Conservation (phyloP, 2,888 invertebrate genomes). For the Tetranychus truncatus region DNA sequence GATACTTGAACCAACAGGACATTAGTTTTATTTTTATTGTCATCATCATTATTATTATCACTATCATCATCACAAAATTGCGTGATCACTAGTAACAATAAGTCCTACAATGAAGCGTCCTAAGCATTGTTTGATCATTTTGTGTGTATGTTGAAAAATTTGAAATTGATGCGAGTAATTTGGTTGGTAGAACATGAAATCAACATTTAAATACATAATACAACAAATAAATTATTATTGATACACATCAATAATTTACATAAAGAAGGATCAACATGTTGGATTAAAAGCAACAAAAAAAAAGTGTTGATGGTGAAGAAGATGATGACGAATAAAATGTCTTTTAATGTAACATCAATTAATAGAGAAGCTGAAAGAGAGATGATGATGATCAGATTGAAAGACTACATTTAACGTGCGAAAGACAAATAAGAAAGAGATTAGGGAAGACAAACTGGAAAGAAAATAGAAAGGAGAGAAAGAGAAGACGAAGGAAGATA, state of each 20-base stretch:
- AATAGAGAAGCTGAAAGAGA: not conserved
- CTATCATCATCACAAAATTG: not conserved
- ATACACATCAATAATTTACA: not conserved
- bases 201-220: not conserved
- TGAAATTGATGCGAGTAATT: not conserved
- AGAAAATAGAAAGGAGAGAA: not conserved
- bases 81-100: not conserved
- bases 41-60: not conserved
- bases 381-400: not conserved
- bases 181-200: not conserved
- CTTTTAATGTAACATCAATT: too few species aligned
- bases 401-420: not conserved
- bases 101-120: too few species aligned
- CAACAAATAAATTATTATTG: not conserved
- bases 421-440: not conserved
- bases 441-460: not conserved
- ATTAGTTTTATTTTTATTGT: not conserved
- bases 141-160: too few species aligned
- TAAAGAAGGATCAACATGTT: not conserved
- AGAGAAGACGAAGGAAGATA: not conserved
- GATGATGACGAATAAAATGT: too few species aligned
- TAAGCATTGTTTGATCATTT: too few species aligned
- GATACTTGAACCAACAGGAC: not conserved
- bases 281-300: too few species aligned
- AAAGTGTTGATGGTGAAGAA: too few species aligned